Evolutionary conservation across 2,113 vertebrate species (phyloP), one percentile per base, ranked within the genome.

Genomic region (Tautogolabrus adspersus): DNA sequence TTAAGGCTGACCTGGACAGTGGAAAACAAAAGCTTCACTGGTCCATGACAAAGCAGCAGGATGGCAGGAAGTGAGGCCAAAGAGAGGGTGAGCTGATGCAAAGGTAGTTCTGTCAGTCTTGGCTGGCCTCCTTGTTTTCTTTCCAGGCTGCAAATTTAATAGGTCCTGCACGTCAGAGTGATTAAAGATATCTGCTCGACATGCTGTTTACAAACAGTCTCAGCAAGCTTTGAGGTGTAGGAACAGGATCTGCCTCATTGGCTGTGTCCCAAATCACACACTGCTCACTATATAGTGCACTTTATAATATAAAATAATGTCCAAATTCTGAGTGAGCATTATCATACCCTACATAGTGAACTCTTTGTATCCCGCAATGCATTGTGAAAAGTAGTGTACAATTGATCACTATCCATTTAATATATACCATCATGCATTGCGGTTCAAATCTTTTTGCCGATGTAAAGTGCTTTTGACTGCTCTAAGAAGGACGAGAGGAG

Each of bases 71-170:
- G n/a, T 10, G 44, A 72, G 62, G 58, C 60, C 57, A 63, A 49
- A 78, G 47, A 62, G 5, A 55, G 46, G 64, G 26, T 19, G 11
- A 66, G 55, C 47, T 13, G 59, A 66, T 79, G 40, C 70, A 65
- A 75, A 12, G 26, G 6, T 3, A 73, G 13, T 21, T 71, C 66
- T n/a, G 57, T 54, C 63, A 51, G 44, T 80, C 73, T 68, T 89
- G 82, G 75, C 75, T 86, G 87, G 26, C 75, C 83, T 68, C 85
- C 77, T 89, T 90, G 77, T 82, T 80, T 69, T 30, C 76, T 77
- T 81, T 86, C 79, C 74, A 87, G 72, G 66, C 19, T 59, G 56
- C 67, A 80, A 52, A 79, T 71, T 52, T 65, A 82, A 76, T 74
- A 57, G 67, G 66, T 77, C 63, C 42, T 47, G 57, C 63, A 59